These are phyloP conservation scores for Peromyscus maniculatus DNA, from an alignment of 2,113 vertebrate species.

Conservation along the genomic window DNA sequence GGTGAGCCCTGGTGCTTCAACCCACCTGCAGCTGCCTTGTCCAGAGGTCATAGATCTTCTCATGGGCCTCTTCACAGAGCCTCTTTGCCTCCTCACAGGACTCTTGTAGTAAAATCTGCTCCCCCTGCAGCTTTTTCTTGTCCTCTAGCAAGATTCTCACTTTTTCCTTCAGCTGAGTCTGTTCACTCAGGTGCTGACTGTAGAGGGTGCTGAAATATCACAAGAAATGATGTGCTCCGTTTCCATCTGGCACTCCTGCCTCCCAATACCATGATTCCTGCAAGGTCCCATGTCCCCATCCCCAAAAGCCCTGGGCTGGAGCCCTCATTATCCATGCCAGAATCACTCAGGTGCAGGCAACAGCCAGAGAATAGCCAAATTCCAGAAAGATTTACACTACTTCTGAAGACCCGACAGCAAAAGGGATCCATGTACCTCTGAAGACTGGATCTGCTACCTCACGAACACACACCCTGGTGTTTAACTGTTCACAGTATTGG, in stretches of 20 bases:
- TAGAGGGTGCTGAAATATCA: slow-evolving; percentile 87
- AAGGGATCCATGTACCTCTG: neutral
- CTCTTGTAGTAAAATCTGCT: slow-evolving; percentile 94
- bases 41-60: slow-evolving; percentile 93
- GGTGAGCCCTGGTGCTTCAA: neutral
- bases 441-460: neutral
- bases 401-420: neutral
- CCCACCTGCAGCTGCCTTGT: slow-evolving; percentile 94
- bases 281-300: too few relatives aligned
- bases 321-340: neutral
- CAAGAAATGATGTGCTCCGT: neutral
- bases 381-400: neutral
- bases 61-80: slow-evolving; percentile 91
- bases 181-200: slow-evolving; percentile 92
- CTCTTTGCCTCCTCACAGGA: slow-evolving; percentile 95
- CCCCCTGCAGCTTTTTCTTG: slow-evolving; percentile 92
- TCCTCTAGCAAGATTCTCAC: slow-evolving; percentile 92
- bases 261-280: neutral
- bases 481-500: neutral
- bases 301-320: neutral
- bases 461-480: too few relatives aligned
- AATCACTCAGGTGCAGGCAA: neutral
- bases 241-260: neutral
- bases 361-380: neutral
- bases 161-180: slow-evolving; percentile 95